Evolutionary conservation across 2,113 vertebrate species (phyloP), one percentile per base, ranked within the genome.

Genomic region (Hippolais icterina): DNA sequence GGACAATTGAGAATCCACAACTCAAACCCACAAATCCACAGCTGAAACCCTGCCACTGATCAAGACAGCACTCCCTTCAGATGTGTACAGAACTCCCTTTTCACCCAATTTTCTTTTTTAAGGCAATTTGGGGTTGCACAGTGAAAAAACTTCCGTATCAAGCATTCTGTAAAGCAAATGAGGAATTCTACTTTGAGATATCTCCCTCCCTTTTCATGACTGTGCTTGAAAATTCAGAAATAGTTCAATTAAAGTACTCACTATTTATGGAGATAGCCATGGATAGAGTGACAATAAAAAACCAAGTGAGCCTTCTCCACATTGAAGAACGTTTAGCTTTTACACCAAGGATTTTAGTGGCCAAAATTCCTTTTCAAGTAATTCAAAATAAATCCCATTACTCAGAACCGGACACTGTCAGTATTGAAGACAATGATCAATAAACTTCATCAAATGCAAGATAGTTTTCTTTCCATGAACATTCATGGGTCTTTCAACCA

Each of bases 41-140:
- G 10, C 33, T 72, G 37, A 72, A 94, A 81, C 17, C 14, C 21
- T 49, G 31, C 14, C 46, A 61, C 1, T 47, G 39, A 69, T 33
- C 15, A 47, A 77, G 27, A 47, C 21, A 49, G 27, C 49, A 63
- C 6, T 10, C 24, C 21, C 49, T 42, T 53, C 47, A 47, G 18
- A 60, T 7, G 8, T 2, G 2, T 12, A 15, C 10, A 59, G 5
- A 82, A 33, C 7, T 64, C 33, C 22, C 44, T 75, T 70, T 33
- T 25, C 1, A 0, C 23, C 4, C 20, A 14, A 0, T 52, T 53
- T 25, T 46, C 9, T 50, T 65, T 61, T 69, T 52, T 10, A 41
- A 71, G 89, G 18, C 11, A 29, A 44, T 35, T 53, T 86, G 41
- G 16, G 29, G 41, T 53, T 74, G 35, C 49, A 44, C 23, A 39